These are phyloP conservation scores for Neofelis nebulosa DNA, from an alignment of 2,113 vertebrate species.

Conservation along the genomic window DNA sequence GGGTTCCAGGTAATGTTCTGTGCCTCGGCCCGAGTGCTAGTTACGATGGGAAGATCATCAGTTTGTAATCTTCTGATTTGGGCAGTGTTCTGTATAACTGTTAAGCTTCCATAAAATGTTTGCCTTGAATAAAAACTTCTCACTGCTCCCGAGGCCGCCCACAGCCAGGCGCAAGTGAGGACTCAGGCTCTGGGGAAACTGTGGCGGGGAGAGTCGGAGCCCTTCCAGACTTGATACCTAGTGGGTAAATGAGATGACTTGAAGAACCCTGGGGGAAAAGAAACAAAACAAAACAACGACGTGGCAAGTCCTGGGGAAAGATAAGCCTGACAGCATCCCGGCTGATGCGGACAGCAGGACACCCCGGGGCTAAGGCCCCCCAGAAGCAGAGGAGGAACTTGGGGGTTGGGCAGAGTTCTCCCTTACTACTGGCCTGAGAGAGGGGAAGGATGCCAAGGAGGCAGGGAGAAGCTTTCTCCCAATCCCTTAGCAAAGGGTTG, in stretches of 20 bases:
- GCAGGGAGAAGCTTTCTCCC: neutral
- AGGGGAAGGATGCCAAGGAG: neutral
- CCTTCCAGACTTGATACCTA: neutral
- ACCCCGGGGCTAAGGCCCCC: neutral
- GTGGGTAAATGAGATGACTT: slow-evolving; percentile 1
- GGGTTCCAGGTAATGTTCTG: neutral
- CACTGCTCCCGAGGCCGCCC: neutral
- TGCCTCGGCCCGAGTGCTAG: neutral
- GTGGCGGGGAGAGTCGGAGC: neutral
- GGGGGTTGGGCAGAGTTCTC: neutral
- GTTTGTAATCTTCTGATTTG: neutral
- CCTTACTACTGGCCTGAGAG: neutral
- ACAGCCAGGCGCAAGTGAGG: neutral
- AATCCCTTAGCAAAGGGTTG: neutral
- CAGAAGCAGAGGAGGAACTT: neutral
- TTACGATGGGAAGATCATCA: neutral
- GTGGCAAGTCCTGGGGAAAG: neutral
- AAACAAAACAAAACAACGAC: neutral
- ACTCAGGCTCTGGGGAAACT: neutral
- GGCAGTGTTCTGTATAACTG: neutral
- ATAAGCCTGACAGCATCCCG: neutral
- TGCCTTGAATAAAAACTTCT: neutral
- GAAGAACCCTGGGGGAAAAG: neutral
- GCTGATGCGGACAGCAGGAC: neutral
- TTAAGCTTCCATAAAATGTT: neutral